These are phyloP conservation scores for Lindbergichthys nudifrons DNA, from an alignment of 2,797 vertebrate species.

Conservation along the genomic window DNA sequence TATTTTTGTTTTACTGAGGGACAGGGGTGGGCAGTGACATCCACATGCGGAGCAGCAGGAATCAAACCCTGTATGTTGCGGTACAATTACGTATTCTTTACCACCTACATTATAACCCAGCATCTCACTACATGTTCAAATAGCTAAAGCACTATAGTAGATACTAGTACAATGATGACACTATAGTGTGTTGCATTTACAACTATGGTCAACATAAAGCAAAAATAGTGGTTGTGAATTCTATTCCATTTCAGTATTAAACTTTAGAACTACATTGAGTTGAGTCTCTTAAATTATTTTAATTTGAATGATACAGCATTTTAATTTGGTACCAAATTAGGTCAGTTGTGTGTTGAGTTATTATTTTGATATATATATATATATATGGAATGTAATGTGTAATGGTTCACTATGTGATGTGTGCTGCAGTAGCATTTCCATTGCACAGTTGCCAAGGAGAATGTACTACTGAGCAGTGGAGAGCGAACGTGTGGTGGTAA, in stretches of 20 bases:
- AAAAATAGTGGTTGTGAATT: not conserved
- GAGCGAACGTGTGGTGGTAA: constrained; percentile 44
- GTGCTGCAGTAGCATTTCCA: constrained; percentile 63
- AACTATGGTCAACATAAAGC: not conserved
- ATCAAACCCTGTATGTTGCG: not conserved
- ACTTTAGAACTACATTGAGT: not conserved
- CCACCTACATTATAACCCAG: not conserved
- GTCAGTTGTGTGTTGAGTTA: not conserved
- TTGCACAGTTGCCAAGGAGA: constrained; percentile 58
- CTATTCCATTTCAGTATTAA: not conserved
- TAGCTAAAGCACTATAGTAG: not conserved
- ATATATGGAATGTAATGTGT: not conserved
- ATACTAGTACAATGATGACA: not conserved
- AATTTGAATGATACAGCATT: not conserved
- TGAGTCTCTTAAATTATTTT: not conserved
- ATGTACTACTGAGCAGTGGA: constrained; percentile 24
- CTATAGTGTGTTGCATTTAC: not conserved
- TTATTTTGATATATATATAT: constrained; percentile 1
- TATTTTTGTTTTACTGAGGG: not conserved
- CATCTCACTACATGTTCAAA: not conserved
- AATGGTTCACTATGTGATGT: constrained; percentile 9
- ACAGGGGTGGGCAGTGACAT: not conserved
- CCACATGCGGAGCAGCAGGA: too few species aligned
- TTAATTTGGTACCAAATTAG: too few species aligned
- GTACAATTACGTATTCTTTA: not conserved